Base-by-base conservation (phyloP, 2,797 vertebrate genomes). In the Cryptoprocta ferox region DNA sequence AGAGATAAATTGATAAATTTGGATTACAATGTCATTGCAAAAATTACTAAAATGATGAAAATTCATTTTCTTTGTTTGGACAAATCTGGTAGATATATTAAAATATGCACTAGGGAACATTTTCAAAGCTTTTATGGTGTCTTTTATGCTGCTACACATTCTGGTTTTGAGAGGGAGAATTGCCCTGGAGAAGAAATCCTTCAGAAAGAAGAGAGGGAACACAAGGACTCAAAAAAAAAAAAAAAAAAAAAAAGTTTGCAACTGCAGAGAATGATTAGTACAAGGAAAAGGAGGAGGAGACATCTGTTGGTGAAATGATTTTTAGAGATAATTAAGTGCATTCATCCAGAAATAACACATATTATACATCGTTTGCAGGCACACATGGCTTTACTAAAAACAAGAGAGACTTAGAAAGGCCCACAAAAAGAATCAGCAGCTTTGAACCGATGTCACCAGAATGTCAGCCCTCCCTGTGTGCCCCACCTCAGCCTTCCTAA, bases 241-340 rank as follows among this genome's bases (percentile, higher is more conserved):
- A 24, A 24, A 91, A 86, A 61, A 96, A 71, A 96, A 94, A 94
- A 95, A 94, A 78, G 82, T 97, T 97, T 66, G 5, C 61, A 93
- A 97, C 95, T 94, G 88, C 56, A 95, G 86, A 98, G 98, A 98
- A 98, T 98, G 97, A 98, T 98, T 98, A 98, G 97, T 96, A 98
- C 39, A 98, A 98, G 96, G 97, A 96, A 91, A 98, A 99, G 97
- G 97, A 98, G 98, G 98, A 98, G 98, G 98, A 98, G 98, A 98
- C 98, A 98, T 99, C 98, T 98, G 98, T 97, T 99, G 98, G 98
- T 98, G 97, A 98, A 98, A 98, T 98, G 96, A 98, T 98, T 98
- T 99, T 98, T 98, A 98, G 98, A 98, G 98, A 98, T 98, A 98
- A 99, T 99, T 98, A 98, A 98, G 98, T 98, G 98, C 98, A 98